Evolutionary conservation across 2,797 vertebrate species (phyloP), one percentile per base, ranked within the genome.

Genomic region (Enteromius argenteus): DNA sequence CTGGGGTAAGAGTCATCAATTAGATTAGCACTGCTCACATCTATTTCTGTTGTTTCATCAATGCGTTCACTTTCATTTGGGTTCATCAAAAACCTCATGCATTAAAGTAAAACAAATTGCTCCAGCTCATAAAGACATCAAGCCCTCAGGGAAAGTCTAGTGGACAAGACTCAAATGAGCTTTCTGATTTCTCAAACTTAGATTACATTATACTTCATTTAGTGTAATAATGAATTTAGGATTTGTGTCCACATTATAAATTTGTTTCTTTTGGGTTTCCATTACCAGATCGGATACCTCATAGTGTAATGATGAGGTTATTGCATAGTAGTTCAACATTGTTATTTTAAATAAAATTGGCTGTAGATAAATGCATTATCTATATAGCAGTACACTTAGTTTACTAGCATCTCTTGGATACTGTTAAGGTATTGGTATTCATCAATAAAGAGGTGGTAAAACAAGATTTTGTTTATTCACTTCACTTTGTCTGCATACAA

Each of bases 111-210:
- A 80, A 21, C 35, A 58, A 80, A 80, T 80, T 27, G 15, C n/a
- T 71, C n/a, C 32, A 21, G 19, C 21, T 49, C 53, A 81, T n/a
- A 30, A 81, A 73, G n/a, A 78, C 23, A 64, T 64, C 75, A 78
- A 78, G 11, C 37, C 58, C 53, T 64, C 14, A 11, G 49, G 46
- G 23, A 78, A 17, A 77, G 23, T 60, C 15, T 78, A 62, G 37
- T 60, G 75, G 75, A 46, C 56, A 42, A 10, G 56, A 64, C n/a
- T 62, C n/a, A 44, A 60, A 78, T 78, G n/a, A 44, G 37, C 35
- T 62, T 78, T 62, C 15, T 46, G 58, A 46, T 62, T 64, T 78
- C 17, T 78, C 60, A 62, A 21, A 51, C 46, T 21, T 21, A 3
- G 49, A n/a, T 53, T 37, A n/a, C 46, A 74, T 53, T n/a, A 74